phyloP scores from a whole-genome alignment of 2,113 vertebrate species.

The Ginglymostoma cirratum region DNA sequence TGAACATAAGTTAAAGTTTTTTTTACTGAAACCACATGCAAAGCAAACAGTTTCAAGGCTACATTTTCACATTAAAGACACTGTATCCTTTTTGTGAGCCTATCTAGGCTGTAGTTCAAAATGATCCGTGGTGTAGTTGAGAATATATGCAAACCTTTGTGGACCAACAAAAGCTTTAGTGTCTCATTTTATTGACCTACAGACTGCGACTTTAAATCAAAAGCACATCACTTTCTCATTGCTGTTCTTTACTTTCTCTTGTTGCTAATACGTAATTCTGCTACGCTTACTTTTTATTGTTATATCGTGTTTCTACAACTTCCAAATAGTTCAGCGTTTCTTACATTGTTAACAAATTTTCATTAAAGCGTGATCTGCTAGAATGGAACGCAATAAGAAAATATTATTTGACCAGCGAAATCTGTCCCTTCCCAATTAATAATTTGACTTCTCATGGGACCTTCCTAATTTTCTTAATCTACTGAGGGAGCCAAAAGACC shows the following conservation, averaged over 20 bases:
- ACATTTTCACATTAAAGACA: constrained; percentile 5
- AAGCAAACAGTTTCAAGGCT: constrained; percentile 30
- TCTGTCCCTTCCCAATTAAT: background rate
- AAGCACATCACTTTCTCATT: constrained; percentile 30
- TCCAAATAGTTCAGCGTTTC: background rate
- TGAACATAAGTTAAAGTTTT: background rate
- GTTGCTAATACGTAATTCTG: background rate
- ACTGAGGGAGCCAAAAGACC: background rate
- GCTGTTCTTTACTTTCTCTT: background rate
- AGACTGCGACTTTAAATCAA: constrained; percentile 29
- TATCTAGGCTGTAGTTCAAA: constrained; percentile 31
- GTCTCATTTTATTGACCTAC: constrained; percentile 28
- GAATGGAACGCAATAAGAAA: background rate
- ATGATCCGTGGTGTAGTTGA: background rate
- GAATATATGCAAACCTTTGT: constrained; percentile 3
- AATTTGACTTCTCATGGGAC: background rate
- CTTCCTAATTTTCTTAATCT: background rate
- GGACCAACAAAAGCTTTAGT: constrained; percentile 11
- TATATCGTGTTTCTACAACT: background rate
- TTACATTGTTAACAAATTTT: background rate
- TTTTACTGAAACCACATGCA: background rate
- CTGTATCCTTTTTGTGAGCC: constrained; percentile 23
- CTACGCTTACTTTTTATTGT: background rate
- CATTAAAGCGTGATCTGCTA: background rate
- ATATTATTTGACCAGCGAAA: background rate